These are phyloP conservation scores for Acronicta leporina DNA, from an alignment of 2,888 invertebrate species.

Conservation along the genomic window DNA sequence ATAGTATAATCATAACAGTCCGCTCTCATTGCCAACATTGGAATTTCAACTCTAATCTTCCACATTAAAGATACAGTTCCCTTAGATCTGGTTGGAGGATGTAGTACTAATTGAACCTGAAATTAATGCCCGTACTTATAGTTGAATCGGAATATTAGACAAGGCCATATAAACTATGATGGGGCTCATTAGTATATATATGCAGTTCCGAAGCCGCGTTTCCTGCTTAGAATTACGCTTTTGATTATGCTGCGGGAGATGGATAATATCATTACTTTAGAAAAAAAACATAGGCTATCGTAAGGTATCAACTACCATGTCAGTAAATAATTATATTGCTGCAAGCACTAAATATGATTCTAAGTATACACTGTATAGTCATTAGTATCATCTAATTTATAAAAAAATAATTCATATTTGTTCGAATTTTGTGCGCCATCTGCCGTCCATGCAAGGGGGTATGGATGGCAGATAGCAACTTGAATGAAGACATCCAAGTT, in stretches of 20 bases:
- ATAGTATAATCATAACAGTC: slow-evolving; percentile 16
- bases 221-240: slow-evolving; percentile 24
- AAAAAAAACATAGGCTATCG: not conserved
- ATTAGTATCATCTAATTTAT: too few species aligned
- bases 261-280: not conserved
- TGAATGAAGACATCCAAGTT: too few species aligned
- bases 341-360: not conserved
- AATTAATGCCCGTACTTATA: slow-evolving; percentile 15
- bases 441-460: too few species aligned
- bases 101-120: slow-evolving; percentile 9
- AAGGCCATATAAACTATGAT: slow-evolving; percentile 20
- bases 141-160: slow-evolving; percentile 3
- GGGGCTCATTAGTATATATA: slow-evolving; percentile 14
- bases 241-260: slow-evolving; percentile 3
- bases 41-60: slow-evolving; percentile 19
- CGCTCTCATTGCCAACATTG: not conserved
- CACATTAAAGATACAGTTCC: slow-evolving; percentile 4
- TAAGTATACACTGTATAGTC: not conserved
- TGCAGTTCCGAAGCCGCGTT: slow-evolving; percentile 26
- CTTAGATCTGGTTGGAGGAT: slow-evolving; percentile 2
- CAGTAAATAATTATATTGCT: not conserved
- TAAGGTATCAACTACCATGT: not conserved
- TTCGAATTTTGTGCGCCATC: too few species aligned
- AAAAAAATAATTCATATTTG: too few species aligned
- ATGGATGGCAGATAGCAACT: too few species aligned